These are phyloP conservation scores for Channa maculata DNA, from an alignment of 2,113 vertebrate species.

Conservation along the genomic window DNA sequence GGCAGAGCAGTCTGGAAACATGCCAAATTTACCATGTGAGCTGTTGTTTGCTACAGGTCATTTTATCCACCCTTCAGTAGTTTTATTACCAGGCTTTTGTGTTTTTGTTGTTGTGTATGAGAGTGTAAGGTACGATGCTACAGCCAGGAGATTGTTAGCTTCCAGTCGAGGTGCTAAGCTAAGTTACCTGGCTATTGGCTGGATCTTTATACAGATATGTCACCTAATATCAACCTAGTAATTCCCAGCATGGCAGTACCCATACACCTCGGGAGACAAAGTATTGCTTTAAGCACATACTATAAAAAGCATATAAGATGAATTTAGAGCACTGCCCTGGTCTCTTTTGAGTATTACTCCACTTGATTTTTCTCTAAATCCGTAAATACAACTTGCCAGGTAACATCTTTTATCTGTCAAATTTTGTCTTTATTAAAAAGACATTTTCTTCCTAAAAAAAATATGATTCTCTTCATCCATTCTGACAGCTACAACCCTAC, in stretches of 20 bases:
- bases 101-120: too few relatives aligned
- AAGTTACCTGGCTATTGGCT: background rate
- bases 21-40: too few relatives aligned
- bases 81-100: too few relatives aligned
- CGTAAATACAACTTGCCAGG: background rate
- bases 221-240: too few relatives aligned
- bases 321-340: background rate
- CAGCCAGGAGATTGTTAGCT: background rate
- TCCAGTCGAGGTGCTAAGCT: background rate
- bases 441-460: constrained; percentile 29
- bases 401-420: constrained; percentile 17
- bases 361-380: background rate
- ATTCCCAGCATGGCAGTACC: too few relatives aligned
- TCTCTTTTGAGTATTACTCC: background rate
- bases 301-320: background rate
- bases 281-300: background rate
- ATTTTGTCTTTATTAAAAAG: constrained; percentile 7
- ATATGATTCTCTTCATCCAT: constrained; percentile 7
- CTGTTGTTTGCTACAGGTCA: too few relatives aligned
- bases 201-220: background rate
- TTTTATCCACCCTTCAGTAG: too few relatives aligned
- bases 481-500: constrained; percentile 41
- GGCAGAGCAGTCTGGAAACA: too few relatives aligned
- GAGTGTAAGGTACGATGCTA: too few relatives aligned
- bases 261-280: background rate